Evolutionary conservation across 64 coral and sea anemone species (phyloP).

Genomic region (Dendrophyllia cribrosa): DNA sequence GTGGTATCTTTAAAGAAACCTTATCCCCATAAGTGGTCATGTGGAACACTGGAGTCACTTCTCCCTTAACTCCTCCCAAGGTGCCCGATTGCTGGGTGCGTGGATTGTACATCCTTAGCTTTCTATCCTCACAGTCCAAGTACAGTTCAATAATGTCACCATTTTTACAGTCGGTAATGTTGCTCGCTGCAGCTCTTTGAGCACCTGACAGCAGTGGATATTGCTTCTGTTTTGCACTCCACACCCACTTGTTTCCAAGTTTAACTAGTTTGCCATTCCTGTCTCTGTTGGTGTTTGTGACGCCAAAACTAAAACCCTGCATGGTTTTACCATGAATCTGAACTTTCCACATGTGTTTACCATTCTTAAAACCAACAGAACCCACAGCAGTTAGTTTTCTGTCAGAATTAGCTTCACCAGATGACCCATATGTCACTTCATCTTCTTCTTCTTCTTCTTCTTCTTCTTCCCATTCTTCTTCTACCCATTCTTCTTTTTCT

Average conservation of each 20-base stretch:
- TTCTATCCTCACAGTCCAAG: not conserved
- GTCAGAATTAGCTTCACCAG: too few species aligned
- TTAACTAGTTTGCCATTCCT: not conserved
- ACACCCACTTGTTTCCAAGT: not conserved
- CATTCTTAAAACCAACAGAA: not conserved
- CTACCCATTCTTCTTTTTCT: too few species aligned
- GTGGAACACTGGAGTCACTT: not conserved
- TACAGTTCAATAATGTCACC: constrained; percentile 7
- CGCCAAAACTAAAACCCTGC: not conserved
- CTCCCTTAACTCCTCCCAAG: not conserved
- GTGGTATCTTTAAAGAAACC: not conserved
- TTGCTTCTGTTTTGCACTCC: not conserved
- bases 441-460: too few species aligned
- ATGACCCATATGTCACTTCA: too few species aligned
- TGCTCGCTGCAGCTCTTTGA: not conserved
- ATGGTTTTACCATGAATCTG: not conserved
- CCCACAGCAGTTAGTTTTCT: not conserved
- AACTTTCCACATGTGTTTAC: not conserved
- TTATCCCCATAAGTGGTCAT: not conserved
- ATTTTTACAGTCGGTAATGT: not conserved
- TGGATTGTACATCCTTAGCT: not conserved
- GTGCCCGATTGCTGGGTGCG: not conserved
- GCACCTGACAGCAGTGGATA: not conserved
- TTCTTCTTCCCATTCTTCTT: too few species aligned
- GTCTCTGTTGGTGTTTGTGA: not conserved